Evolutionary conservation across 2,797 vertebrate genomes (phyloP).

Genomic region (Eulemur albifrons): DNA sequence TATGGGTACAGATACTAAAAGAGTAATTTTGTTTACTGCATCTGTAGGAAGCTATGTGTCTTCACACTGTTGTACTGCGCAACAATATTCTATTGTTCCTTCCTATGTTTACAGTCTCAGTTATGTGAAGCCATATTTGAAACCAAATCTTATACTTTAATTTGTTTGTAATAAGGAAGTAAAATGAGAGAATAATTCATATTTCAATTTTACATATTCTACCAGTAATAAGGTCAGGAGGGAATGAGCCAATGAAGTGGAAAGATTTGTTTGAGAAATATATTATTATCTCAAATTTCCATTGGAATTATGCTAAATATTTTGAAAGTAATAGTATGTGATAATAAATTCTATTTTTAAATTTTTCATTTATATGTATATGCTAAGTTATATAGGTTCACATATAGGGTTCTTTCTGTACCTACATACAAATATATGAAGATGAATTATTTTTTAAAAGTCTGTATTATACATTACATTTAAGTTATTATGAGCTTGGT

Average conservation of each 20-base stretch:
- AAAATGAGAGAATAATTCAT: not conserved
- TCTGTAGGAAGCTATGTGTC: not conserved
- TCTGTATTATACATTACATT: not conserved
- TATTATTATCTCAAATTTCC: not conserved
- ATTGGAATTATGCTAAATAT: not conserved
- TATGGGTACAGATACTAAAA: not conserved
- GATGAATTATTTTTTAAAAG: not conserved
- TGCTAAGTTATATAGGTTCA: not conserved
- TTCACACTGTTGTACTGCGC: not conserved
- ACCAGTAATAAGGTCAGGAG: not conserved
- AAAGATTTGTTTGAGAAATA: not conserved
- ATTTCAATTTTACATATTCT: not conserved
- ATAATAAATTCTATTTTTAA: not conserved
- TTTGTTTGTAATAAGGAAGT: not conserved
- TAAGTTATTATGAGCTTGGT: not conserved
- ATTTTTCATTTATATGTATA: not conserved
- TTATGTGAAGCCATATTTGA: not conserved
- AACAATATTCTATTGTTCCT: not conserved
- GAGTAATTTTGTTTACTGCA: not conserved
- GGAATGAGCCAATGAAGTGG: not conserved
- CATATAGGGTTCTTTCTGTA: not conserved
- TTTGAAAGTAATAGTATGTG: not conserved
- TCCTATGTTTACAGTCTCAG: not conserved
- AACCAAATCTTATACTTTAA: not conserved
- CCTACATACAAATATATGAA: not conserved